Evolutionary conservation across 2,113 vertebrate genomes (phyloP).

Genomic region (Salvelinus sp.): DNA sequence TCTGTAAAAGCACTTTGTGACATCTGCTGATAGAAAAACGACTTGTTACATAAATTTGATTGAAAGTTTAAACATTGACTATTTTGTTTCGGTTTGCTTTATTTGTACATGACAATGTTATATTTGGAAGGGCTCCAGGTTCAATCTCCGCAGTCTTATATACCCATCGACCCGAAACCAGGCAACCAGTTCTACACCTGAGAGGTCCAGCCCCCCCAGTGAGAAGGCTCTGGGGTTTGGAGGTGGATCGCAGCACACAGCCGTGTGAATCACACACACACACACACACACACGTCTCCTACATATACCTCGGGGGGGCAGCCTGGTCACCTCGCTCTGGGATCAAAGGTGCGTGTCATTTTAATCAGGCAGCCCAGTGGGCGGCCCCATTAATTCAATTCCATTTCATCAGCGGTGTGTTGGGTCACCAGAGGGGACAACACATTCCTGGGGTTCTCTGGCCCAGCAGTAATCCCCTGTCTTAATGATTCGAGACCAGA

Average conservation of each 20-base stretch:
- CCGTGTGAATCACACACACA: background rate
- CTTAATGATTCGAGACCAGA: constrained; percentile 50
- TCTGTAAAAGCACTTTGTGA: no score
- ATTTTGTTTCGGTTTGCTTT: no score
- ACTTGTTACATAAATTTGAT: no score
- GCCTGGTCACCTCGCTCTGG: constrained; percentile 10
- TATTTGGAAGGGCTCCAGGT: background rate
- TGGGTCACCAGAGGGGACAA: constrained; percentile 47
- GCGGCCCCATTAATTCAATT: constrained; percentile 73
- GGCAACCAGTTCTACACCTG: constrained; percentile 18
- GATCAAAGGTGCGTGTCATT: constrained; percentile 62
- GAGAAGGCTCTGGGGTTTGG: background rate
- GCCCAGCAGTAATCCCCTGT: constrained; percentile 60
- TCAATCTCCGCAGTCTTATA: background rate
- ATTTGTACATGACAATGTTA: background rate
- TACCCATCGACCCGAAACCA: constrained; percentile 1
- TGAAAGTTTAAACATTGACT: no score
- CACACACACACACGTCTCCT: background rate
- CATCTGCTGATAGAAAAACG: no score
- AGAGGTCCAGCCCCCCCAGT: constrained; percentile 17
- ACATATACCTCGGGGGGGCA: constrained; percentile 37
- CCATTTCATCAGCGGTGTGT: constrained; percentile 64
- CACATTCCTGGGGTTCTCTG: constrained; percentile 54
- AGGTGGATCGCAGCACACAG: constrained; percentile 15
- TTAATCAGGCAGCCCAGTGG: constrained; percentile 63